Evolutionary conservation across 2,888 invertebrate species (phyloP), one percentile per base, ranked within the genome.

Genomic region (Rugalucina vietnamica): DNA sequence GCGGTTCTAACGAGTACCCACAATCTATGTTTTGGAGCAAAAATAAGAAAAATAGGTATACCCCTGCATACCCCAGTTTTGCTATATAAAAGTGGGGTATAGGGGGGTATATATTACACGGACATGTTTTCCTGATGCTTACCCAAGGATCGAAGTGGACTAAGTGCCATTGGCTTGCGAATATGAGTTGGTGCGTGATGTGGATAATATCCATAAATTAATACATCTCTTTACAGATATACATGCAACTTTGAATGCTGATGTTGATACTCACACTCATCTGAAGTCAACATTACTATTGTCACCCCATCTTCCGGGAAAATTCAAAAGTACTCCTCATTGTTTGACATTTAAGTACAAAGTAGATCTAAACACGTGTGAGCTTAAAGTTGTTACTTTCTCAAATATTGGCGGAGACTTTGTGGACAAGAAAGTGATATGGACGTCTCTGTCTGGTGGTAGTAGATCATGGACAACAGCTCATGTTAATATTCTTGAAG

Each of bases 281-380:
- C 70, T 50, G 32, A 73, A 79, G 0, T 32, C 65, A 1, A 74
- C 84, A 5, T 76, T 80, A 37, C 34, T 86, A 10, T 49, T 84
- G 5, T 84, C 84, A 14, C 86, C 86, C 4, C 5, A 27, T 27
- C 57, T 86, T 18, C 39, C 75, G 24, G 18, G 34, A 34, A 10
- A 57, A 18, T 84, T 84, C 76, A 74, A 80, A 24, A 32, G 70
- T 24, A 36, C 82, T 12, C 79, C 86, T 5, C 84, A 82, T 37
- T 86, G 86, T 70, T 43, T 86, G 10, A 74, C 69, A 29, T 86
- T 86, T 32, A 27, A 69, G 12, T 79, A 65, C 36, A 86, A 86
- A 71, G 71, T 50, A 2, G 39, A 57, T 24, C 5, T 36, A 10
- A 54, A 81, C 21, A 34, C 79, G 0, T 76, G 43, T 54, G 57